Percentiles rank a stretch among this genome's conserved stretches.
Conservation (phyloP, 2,113 vertebrate genomes). For the Podarcis muralis region DNA sequence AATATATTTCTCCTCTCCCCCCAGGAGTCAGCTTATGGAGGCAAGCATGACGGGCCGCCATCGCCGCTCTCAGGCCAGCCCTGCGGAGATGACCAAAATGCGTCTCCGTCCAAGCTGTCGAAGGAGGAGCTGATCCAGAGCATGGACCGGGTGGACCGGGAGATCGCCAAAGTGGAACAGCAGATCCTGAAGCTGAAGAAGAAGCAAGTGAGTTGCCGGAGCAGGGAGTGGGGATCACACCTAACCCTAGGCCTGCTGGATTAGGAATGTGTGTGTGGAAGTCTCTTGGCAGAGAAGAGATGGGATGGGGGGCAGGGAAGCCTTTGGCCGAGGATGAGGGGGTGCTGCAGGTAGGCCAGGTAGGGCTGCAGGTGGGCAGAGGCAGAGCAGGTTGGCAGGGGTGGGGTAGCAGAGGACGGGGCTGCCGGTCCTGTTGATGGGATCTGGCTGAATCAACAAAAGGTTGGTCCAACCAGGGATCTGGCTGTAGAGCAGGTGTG, state of each 20-base stretch:
- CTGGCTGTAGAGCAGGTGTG: not conserved
- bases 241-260: too few species aligned
- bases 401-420: not conserved
- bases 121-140: slow-evolving; percentile 99
- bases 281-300: not conserved
- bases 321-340: too few species aligned
- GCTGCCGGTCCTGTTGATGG: not conserved
- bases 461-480: not conserved
- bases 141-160: slow-evolving; percentile 97
- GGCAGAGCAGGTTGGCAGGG: not conserved
- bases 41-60: slow-evolving; percentile 85
- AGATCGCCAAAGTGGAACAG: slow-evolving; percentile 98
- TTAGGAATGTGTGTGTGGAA: not conserved
- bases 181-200: slow-evolving; percentile 98
- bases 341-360: not conserved
- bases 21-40: slow-evolving; percentile 87
- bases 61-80: slow-evolving; percentile 83
- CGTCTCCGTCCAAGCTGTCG: slow-evolving; percentile 96
- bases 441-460: not conserved
- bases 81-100: slow-evolving; percentile 90
- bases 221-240: rapidly evolving
- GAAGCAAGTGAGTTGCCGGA: slow-evolving; percentile 86
- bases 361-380: not conserved
- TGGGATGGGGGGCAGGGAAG: not conserved
- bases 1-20: too few species aligned